A percentile compares a stretch with the other conserved stretches of the same genome.
Conservation (phyloP, 2,888 invertebrate genomes). For the Acanthococcus lagerstroemiae region DNA sequence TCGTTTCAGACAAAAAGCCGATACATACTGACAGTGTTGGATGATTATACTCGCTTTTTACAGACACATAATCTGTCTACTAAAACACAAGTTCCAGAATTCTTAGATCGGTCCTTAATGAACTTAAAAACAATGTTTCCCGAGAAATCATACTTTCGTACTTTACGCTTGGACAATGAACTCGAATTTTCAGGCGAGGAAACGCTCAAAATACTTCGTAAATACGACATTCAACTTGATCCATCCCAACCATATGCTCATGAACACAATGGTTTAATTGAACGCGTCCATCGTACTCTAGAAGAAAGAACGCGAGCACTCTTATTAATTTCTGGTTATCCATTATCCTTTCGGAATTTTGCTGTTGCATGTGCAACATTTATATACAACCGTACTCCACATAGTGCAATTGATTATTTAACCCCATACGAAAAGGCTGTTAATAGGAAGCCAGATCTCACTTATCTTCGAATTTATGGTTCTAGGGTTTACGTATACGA, state of each 20-base stretch:
- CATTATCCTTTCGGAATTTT: neutral
- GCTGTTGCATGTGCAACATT: neutral
- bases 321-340: neutral
- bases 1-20: neutral
- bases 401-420: neutral
- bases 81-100: neutral
- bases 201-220: neutral
- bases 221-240: neutral
- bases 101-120: neutral
- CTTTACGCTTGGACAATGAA: neutral
- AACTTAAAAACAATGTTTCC: constrained; percentile 1
- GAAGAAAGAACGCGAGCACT: neutral
- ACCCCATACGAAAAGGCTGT: neutral
- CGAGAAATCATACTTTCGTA: neutral
- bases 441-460: neutral
- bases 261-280: neutral
- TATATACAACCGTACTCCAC: neutral
- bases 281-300: neutral
- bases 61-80: neutral
- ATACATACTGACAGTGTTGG: neutral
- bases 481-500: neutral
- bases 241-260: neutral
- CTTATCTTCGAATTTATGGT: neutral
- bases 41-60: neutral
- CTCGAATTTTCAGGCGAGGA: neutral